A percentile compares a stretch with the other conserved stretches of the same genome.
These are phyloP conservation scores for Empidonax alnorum DNA, from an alignment of 2,113 vertebrate species.

Conservation along the genomic window DNA sequence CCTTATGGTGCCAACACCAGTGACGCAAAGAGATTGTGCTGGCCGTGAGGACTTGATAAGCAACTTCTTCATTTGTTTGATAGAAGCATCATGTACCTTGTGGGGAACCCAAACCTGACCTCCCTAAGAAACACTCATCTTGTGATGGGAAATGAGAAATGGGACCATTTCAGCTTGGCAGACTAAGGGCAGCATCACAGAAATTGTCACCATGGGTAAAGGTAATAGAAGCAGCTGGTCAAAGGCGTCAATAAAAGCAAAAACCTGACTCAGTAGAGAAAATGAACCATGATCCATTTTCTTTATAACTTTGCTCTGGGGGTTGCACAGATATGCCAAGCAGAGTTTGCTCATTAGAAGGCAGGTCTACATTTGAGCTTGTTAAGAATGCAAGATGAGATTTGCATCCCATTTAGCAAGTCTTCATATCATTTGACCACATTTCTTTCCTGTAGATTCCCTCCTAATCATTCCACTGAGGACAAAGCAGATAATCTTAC, in stretches of 20 bases:
- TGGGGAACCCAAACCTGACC: neutral
- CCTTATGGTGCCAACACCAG: neutral
- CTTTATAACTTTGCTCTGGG: neutral
- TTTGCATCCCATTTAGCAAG: conserved; percentile 44
- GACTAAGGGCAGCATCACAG: neutral
- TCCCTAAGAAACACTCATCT: neutral
- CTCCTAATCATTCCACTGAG: conserved; percentile 48
- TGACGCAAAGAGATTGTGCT: neutral
- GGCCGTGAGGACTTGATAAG: neutral
- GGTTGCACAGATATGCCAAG: neutral
- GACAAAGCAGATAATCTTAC: conserved; percentile 27
- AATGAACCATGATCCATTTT: neutral
- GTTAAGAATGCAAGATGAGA: conserved; percentile 30
- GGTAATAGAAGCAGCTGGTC: neutral
- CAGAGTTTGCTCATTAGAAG: conserved; percentile 29
- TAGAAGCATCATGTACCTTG: neutral
- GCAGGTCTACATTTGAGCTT: neutral
- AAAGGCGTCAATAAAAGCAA: neutral
- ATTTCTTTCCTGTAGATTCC: conserved; percentile 33
- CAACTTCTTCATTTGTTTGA: neutral
- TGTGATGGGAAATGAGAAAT: neutral
- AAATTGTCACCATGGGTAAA: neutral
- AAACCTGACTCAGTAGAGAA: neutral
- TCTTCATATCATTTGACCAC: conserved; percentile 37
- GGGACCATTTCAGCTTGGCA: neutral